Base-by-base conservation (phyloP, 2,797 vertebrate genomes). In the Threskiornis aethiopicus region DNA sequence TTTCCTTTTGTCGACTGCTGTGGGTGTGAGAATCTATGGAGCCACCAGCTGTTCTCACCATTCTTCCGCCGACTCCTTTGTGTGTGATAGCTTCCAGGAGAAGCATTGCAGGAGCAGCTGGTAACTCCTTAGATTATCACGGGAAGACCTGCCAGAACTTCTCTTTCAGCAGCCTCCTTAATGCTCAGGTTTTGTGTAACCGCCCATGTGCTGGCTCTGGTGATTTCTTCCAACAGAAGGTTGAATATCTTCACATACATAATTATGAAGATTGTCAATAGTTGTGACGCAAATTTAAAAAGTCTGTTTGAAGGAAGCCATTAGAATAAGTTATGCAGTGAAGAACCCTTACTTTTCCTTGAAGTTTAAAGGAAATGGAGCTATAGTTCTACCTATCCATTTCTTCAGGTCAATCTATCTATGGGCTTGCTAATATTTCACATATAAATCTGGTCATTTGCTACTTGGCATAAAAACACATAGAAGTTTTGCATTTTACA, bases 71-170 rank as follows among this genome's bases (percentile, higher is more conserved):
- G 16, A 61, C 83, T 96, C 71, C 80, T 91, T 70, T 66, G 84
- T 92, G 76, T 71, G 87, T 29, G 71, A 57, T 61, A 67, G 79
- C 70, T 81, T 91, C 47, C 86, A 84, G 82, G 41, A 81, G 83
- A 44, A 85, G 66, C 89, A 49, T 31, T 70, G 61, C 66, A 26
- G 79, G 71, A 96, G 79, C 93, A 90, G 91, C 93, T 92, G 86
- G 89, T 75, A 46, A 62, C 67, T 90, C 89, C 86, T 90, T 19
- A 55, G 33, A 55, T 71, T 93, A 69, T 58, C 84, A 55, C 1
- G 0, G 76, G 11, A 87, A 78, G 44, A 86, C 49, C 67, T 90
- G 89, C 93, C 89, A 88, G 92, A 75, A 82, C 79, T 80, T 78
- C 71, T 83, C 58, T 65, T 66, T 70, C 67, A 46, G 22, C 83